These are phyloP conservation scores for Psettodes erumei DNA, from an alignment of 2,113 vertebrate species.

Conservation along the genomic window DNA sequence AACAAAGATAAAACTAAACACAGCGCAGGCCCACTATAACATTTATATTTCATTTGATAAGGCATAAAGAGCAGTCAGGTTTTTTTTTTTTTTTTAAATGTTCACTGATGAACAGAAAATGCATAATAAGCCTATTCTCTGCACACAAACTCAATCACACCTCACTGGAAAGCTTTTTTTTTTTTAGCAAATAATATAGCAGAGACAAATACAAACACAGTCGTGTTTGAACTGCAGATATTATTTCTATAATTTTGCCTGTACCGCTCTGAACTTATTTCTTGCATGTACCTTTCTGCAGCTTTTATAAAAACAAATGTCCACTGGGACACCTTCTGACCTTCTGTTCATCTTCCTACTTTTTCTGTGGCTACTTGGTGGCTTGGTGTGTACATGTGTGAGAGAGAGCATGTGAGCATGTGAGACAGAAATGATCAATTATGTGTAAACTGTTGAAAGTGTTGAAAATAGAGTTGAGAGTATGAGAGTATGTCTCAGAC, in stretches of 20 bases:
- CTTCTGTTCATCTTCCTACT: slow-evolving; percentile 7
- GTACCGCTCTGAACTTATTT: not conserved
- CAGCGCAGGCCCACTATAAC: not conserved
- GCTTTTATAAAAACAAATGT: not conserved
- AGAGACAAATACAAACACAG: not conserved
- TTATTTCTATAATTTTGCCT: slow-evolving; percentile 16
- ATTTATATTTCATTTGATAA: slow-evolving; percentile 5
- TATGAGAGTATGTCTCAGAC: not conserved
- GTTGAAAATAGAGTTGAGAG: not conserved
- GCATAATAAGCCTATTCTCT: not conserved
- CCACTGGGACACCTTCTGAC: not conserved
- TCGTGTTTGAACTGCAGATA: slow-evolving; percentile 1
- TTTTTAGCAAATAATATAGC: slow-evolving; percentile 15
- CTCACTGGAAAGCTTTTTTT: not conserved
- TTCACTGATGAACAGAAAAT: not conserved
- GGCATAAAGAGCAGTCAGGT: not conserved
- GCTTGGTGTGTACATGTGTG: not conserved
- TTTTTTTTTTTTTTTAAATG: slow-evolving; percentile 12
- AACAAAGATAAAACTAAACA: slow-evolving; percentile 1
- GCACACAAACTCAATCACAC: slow-evolving; percentile 17
- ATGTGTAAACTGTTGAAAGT: not conserved
- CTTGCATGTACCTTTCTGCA: not conserved
- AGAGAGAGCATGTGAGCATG: not conserved
- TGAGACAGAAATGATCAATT: not conserved
- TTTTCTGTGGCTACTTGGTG: slow-evolving; percentile 15